Evolutionary conservation across 2,113 vertebrate species (phyloP).

Genomic region (Octodon degus): DNA sequence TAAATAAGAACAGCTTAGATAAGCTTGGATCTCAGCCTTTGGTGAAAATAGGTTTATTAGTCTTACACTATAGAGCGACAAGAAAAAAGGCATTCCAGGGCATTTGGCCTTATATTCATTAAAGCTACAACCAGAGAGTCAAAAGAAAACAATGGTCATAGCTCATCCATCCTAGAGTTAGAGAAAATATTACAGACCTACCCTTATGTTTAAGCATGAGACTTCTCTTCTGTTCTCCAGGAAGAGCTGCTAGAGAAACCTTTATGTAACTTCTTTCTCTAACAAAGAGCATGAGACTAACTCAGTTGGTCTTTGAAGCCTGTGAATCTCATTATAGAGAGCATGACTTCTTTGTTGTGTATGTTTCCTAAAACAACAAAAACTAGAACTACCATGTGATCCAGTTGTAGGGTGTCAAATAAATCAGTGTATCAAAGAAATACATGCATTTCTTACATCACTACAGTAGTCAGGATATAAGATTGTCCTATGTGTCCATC

Average conservation of each 20-base stretch:
- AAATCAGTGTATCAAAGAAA: background rate
- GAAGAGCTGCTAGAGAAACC: background rate
- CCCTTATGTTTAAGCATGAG: background rate
- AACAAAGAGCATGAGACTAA: background rate
- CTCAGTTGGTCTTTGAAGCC: background rate
- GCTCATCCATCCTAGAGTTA: background rate
- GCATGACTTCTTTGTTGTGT: background rate
- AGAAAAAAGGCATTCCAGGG: background rate
- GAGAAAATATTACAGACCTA: background rate
- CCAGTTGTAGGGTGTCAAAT: background rate
- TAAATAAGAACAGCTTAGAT: background rate
- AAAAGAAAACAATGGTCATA: background rate
- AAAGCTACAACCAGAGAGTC: background rate
- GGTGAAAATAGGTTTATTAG: background rate
- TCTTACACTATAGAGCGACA: background rate
- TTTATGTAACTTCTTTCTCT: background rate
- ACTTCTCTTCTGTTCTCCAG: background rate
- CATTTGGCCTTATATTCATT: background rate
- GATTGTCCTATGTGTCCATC: background rate
- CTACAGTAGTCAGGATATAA: background rate
- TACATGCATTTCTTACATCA: background rate
- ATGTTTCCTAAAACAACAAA: background rate
- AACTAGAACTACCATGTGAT: background rate
- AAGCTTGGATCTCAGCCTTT: background rate
- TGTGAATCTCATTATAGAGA: background rate